These are phyloP conservation scores for Zaprionus gabonicus DNA, from an alignment of 1,140 invertebrate genomes.

Conservation along the genomic window DNA sequence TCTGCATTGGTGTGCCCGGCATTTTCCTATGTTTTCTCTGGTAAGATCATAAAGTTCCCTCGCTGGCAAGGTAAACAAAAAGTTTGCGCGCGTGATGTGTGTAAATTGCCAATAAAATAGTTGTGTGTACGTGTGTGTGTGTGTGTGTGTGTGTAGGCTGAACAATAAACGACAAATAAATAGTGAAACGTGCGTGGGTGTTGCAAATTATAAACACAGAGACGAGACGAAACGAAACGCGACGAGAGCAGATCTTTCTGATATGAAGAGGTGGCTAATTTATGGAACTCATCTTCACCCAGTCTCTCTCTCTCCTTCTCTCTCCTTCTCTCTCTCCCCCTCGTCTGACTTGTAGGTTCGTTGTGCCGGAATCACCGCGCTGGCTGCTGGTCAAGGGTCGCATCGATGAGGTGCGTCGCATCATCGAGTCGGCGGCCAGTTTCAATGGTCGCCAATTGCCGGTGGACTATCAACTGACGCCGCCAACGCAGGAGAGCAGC, in stretches of 20 bases:
- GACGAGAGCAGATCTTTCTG: background rate
- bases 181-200: constrained; percentile 60
- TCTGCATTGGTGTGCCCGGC: constrained; percentile 89
- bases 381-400: constrained; percentile 92
- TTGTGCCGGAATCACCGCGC: constrained; percentile 93
- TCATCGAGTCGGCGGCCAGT: constrained; percentile 89
- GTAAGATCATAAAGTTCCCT: constrained; percentile 84
- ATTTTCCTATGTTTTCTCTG: constrained; percentile 88
- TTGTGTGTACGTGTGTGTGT: background rate
- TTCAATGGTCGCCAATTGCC: constrained; percentile 87
- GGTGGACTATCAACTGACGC: constrained; percentile 87
- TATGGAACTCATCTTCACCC: constrained; percentile 37
- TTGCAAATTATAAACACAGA: constrained; percentile 49
- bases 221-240: constrained; percentile 14
- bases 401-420: constrained; percentile 88
- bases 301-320: constrained; percentile 32
- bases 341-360: constrained; percentile 85
- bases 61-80: constrained; percentile 51
- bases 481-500: constrained; percentile 83
- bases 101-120: constrained; percentile 40
- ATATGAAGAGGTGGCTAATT: constrained; percentile 29
- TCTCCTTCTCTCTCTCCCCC: constrained; percentile 4
- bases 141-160: constrained; percentile 28
- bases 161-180: constrained; percentile 56
- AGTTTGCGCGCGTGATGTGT: constrained; percentile 28